These are phyloP conservation scores for Caenorhabditis japonica DNA, from an alignment of 2,888 invertebrate genomes.

Conservation along the genomic window DNA sequence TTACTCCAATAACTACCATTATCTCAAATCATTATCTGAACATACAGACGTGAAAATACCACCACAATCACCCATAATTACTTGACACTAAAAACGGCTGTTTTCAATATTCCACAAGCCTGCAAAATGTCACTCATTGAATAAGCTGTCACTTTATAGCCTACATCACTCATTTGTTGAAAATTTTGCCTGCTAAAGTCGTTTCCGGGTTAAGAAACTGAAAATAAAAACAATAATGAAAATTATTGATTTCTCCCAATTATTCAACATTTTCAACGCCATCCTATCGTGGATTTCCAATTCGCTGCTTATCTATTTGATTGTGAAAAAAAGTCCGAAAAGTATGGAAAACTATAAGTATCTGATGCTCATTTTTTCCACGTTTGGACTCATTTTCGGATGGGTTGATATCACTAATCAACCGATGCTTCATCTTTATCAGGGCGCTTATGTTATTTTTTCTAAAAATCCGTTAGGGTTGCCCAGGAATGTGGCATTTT, in stretches of 20 bases:
- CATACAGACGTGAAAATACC: too few relatives aligned
- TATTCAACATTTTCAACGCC: conserved; percentile 7
- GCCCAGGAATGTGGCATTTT: conserved; percentile 17
- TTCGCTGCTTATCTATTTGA: conserved; percentile 11
- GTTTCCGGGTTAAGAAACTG: too few relatives aligned
- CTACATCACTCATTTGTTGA: too few relatives aligned
- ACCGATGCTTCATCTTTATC: conserved; percentile 26
- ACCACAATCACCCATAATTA: too few relatives aligned
- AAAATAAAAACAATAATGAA: too few relatives aligned
- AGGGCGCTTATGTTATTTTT: conserved; percentile 17
- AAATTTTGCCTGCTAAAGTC: too few relatives aligned
- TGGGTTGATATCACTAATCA: conserved; percentile 29
- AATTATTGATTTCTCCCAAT: neutral
- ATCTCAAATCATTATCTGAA: too few relatives aligned
- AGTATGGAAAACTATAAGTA: conserved; percentile 35
- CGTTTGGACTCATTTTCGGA: conserved; percentile 19
- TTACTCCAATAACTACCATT: too few relatives aligned
- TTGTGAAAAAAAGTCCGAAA: conserved; percentile 18
- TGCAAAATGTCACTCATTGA: too few relatives aligned
- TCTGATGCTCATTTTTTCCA: conserved; percentile 36
- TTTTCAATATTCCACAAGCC: too few relatives aligned
- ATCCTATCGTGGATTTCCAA: conserved; percentile 10
- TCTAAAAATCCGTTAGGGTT: conserved; percentile 10
- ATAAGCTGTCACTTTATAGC: too few relatives aligned
- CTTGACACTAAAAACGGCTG: too few relatives aligned